Evolutionary conservation across 1,140 invertebrate species (phyloP).

Genomic region (Armadillidium nasatum): DNA sequence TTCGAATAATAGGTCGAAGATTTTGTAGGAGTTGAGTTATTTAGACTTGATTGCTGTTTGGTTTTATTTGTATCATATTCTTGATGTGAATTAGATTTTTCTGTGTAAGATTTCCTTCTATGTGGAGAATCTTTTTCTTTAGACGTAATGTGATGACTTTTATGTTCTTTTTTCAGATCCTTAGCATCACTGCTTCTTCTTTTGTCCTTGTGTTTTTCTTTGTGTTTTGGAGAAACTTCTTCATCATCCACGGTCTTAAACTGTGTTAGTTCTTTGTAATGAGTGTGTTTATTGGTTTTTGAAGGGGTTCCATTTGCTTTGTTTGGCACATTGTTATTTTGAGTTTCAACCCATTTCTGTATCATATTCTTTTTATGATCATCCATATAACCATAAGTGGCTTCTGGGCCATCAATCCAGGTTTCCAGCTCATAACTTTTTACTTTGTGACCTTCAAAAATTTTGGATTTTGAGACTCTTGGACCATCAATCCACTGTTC

Average conservation of each 20-base stretch:
- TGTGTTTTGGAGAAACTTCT: constrained; percentile 38
- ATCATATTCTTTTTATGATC: constrained; percentile 88
- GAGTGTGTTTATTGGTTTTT: constrained; percentile 44
- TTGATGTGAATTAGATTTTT: constrained; percentile 31
- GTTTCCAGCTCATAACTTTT: constrained; percentile 59
- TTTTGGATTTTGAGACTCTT: constrained; percentile 63
- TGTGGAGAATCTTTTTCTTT: constrained; percentile 35
- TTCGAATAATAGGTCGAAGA: neutral
- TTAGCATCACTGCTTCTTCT: constrained; percentile 39
- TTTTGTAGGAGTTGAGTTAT: neutral
- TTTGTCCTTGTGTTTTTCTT: constrained; percentile 48
- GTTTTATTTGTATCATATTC: constrained; percentile 23
- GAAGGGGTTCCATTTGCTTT: constrained; percentile 27
- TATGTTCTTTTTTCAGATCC: constrained; percentile 32
- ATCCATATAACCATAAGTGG: constrained; percentile 71
- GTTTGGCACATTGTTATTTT: constrained; percentile 50
- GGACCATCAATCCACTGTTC: constrained; percentile 96
- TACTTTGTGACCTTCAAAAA: constrained; percentile 45
- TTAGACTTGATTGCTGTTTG: constrained; percentile 4
- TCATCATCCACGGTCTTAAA: constrained; percentile 60
- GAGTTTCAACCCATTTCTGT: constrained; percentile 86
- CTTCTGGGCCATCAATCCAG: constrained; percentile 83
- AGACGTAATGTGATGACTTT: constrained; percentile 10
- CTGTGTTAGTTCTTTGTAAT: constrained; percentile 59
- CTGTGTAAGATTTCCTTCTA: constrained; percentile 36